Evolutionary conservation across 2,797 vertebrate species (phyloP).

Genomic region (Sarcophilus harrisii): DNA sequence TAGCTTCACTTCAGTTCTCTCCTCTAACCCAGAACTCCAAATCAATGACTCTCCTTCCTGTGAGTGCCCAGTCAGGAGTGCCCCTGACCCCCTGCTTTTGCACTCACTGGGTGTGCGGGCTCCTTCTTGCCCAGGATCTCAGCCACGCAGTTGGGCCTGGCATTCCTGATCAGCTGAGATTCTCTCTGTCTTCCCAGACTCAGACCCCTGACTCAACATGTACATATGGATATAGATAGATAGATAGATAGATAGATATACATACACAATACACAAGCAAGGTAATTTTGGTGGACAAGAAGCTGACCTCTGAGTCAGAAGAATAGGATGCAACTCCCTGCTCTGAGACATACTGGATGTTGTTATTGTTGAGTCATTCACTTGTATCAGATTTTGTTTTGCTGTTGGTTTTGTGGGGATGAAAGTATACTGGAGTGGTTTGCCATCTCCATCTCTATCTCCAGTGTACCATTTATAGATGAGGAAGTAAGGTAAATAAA

Average conservation of each 20-base stretch:
- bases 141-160: too few relatives aligned
- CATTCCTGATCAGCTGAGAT: too few relatives aligned
- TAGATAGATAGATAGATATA: background rate
- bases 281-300: background rate
- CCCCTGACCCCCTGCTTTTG: too few relatives aligned
- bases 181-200: too few relatives aligned
- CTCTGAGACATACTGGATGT: background rate
- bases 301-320: background rate
- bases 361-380: background rate
- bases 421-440: background rate
- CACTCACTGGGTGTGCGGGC: too few relatives aligned
- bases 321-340: background rate
- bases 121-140: too few relatives aligned
- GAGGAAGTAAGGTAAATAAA: background rate
- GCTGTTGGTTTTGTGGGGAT: too few relatives aligned
- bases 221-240: background rate
- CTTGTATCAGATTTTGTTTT: background rate
- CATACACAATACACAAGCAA: background rate
- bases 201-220: background rate
- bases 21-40: too few relatives aligned
- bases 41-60: too few relatives aligned
- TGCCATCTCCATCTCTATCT: background rate
- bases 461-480: background rate
- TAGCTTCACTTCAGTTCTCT: too few relatives aligned
- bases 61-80: too few relatives aligned